phyloP scores from a whole-genome alignment of 2,888 invertebrate species.

The Drosophila paramelanica region DNA sequence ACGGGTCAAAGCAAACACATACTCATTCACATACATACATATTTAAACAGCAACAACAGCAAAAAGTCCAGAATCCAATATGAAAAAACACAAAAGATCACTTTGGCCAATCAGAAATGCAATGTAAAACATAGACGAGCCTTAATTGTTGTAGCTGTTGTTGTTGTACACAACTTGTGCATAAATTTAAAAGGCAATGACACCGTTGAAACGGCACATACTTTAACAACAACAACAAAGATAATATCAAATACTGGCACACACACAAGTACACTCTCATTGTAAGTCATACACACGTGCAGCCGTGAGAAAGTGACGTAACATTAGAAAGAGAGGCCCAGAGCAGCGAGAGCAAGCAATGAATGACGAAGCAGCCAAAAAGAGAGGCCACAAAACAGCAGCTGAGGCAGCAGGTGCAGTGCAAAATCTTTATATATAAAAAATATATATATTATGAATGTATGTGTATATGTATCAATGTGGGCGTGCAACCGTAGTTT shows the following conservation, averaged over 20 bases:
- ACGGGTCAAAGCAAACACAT: slow-evolving; percentile 55
- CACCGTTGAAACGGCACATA: slow-evolving; percentile 37
- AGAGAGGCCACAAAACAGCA: slow-evolving; percentile 27
- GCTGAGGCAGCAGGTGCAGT: slow-evolving; percentile 37
- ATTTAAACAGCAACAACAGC: slow-evolving; percentile 5
- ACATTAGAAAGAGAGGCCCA: slow-evolving; percentile 66
- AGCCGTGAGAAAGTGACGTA: slow-evolving; percentile 81
- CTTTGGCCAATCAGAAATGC: slow-evolving; percentile 21
- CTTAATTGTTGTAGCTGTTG: slow-evolving; percentile 8
- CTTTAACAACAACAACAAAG: slow-evolving; percentile 36
- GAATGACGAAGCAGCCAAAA: slow-evolving; percentile 35
- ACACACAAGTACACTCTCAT: slow-evolving; percentile 26
- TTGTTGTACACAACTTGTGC: slow-evolving; percentile 29
- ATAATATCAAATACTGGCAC: slow-evolving; percentile 23
- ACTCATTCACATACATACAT: background rate
- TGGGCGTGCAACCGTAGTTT: slow-evolving; percentile 15
- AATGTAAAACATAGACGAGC: slow-evolving; percentile 18
- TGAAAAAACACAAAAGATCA: slow-evolving; percentile 9
- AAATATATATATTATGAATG: background rate
- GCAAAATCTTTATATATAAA: background rate
- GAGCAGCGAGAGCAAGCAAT: slow-evolving; percentile 30
- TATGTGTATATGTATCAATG: background rate
- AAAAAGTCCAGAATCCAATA: slow-evolving; percentile 28
- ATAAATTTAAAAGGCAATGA: slow-evolving; percentile 67
- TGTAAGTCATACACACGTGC: slow-evolving; percentile 66